These are phyloP conservation scores for Dinomys branickii DNA, from an alignment of 2,113 vertebrate species.

Conservation along the genomic window DNA sequence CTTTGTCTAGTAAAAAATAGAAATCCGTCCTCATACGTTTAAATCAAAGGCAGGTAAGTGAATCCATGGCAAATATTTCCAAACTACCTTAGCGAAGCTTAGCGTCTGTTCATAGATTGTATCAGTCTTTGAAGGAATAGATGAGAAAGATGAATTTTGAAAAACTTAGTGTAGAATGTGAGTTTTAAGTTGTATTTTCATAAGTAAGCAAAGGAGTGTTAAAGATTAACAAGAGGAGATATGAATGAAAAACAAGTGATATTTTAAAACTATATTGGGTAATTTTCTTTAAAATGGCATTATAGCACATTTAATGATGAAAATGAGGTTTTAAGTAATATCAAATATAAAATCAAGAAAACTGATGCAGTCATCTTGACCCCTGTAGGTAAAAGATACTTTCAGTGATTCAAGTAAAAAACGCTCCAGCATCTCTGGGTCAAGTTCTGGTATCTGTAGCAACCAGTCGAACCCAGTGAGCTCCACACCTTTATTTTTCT, in stretches of 20 bases:
- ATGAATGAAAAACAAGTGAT: neutral
- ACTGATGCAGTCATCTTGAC: neutral
- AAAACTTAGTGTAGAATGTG: neutral
- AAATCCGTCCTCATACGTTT: neutral
- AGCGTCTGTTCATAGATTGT: neutral
- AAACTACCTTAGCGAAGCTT: neutral
- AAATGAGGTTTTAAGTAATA: constrained; percentile 36
- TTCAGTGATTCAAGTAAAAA: constrained; percentile 19
- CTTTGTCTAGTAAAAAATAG: neutral
- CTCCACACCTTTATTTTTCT: neutral
- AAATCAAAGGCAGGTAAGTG: constrained; percentile 3
- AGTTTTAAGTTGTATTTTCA: neutral
- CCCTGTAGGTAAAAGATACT: neutral
- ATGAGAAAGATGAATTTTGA: neutral
- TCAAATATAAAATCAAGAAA: constrained; percentile 18
- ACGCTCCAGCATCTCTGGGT: neutral
- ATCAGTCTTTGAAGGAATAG: neutral
- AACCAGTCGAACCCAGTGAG: neutral
- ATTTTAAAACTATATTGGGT: neutral
- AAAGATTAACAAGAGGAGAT: neutral
- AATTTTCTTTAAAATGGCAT: constrained; percentile 33
- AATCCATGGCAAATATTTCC: constrained; percentile 55
- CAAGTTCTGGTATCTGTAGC: neutral
- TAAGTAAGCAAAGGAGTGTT: constrained; percentile 3
- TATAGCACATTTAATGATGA: neutral